Evolutionary conservation across 53 echinoderm and acorn worm species (phyloP), one percentile per base, ranked within the genome.

Genomic region (Echinarachnius parma): DNA sequence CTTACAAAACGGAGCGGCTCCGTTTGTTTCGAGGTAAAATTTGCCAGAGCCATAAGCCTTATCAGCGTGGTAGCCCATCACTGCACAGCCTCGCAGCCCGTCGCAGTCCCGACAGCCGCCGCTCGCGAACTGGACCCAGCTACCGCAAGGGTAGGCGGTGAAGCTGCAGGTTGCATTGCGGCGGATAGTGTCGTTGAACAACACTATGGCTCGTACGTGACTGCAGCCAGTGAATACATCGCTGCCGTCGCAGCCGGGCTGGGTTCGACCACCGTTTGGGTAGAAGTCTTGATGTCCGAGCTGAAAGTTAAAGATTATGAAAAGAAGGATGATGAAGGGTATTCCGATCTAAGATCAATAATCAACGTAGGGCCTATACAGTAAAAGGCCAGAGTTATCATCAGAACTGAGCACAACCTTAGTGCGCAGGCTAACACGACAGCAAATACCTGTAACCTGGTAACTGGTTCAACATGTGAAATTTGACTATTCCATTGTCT

Each of bases 201-300:
- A 84, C n/a, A 79, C 49, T 4, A 79, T 32, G 14, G 75, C 62
- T 10, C 85, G 45, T 19, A 21, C 18, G 23, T 84, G 85, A 56
- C 74, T 56, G 59, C 85, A 84, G 18, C 39, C 26, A n/a, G n/a
- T n/a, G 22, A 60, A 31, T n/a, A n/a, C n/a, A n/a, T 25, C 53
- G 4, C 53, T 28, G 1, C 62, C 27, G 7, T 24, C 29, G 64
- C 85, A 84, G 22, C 75, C 70, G 7, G 79, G 80, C 63, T 61
- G 60, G 54, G 79, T 32, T 7, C n/a, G 23, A 5, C 85, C 85
- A 26, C 85, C 85, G 21, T 76, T 80, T 10, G 85, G 85, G 22
- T 70, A 79, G 75, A 84, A 84, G 47, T 84, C 85, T 14, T 60
- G 52, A 65, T 84, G 79, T 1, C 85, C 85, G 9, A 65, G 9